Base-by-base conservation (phyloP, 2,113 vertebrate species). In the Vidua chalybeata region DNA sequence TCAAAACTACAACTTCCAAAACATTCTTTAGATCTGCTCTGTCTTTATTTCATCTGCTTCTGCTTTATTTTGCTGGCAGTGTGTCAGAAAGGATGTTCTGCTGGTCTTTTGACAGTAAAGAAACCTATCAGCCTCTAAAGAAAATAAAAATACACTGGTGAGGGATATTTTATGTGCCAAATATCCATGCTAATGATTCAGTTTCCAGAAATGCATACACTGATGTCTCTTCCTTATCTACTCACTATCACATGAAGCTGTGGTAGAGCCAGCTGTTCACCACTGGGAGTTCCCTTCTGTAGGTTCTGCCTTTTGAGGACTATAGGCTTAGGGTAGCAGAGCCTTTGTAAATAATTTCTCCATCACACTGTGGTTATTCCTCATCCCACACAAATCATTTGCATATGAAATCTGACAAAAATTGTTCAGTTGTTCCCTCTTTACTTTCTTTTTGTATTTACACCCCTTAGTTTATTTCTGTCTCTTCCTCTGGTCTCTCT, bases 341-440 rank as follows among this genome's bases (percentile, higher is more conserved):
- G 41, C 18, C 43, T 77, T 48, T 52, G 12, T 18, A 73, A 64
- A n/a, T 61, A 41, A 18, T 90, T 86, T 84, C 39, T 64, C 11
- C 23, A 19, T 55, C 27, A 37, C 17, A 8, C 23, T 28, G 11
- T 74, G 24, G 8, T 68, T 66, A 45, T 74, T 81, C 31, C 19
- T 64, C 68, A 39, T 9, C 52, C 30, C 20, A n/a, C 1, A 4
- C 11, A 58, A 68, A 59, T 46, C 12, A 55, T 45, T 72, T 68
- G 24, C 7, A 4, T 49, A 8, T 72, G 63, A 85, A 81, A 64
- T 35, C 31, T 52, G 24, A 67, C 26, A 64, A 56, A 90, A 77
- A 39, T 9, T 68, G 3, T 76, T 75, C 11, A 27, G 0, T 30
- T 2, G 1, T 58, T 91, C 26, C 13, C 5, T 11, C 11, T 71